phyloP scores from a whole-genome alignment of 1,140 invertebrate species.

The Campoletis sonorensis region DNA sequence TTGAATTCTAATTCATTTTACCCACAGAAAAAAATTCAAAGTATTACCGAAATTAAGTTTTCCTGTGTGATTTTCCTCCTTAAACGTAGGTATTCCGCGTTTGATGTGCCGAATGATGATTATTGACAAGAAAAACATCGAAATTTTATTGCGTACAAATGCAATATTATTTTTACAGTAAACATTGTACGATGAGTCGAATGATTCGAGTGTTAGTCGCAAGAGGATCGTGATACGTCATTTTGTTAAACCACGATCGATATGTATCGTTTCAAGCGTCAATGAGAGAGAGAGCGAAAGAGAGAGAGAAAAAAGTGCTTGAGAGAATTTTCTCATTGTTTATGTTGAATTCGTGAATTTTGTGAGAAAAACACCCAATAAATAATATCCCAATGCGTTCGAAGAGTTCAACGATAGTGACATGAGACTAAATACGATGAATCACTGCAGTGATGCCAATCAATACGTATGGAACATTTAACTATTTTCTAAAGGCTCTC shows the following conservation, averaged over 20 bases:
- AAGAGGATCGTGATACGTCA: neutral
- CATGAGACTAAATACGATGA: conserved; percentile 3
- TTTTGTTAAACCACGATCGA: neutral
- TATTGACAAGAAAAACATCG: neutral
- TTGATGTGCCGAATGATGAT: neutral
- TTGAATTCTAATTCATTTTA: no score
- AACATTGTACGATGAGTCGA: neutral
- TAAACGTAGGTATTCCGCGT: conserved; percentile 33
- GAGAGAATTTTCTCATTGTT: neutral
- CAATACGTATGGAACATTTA: conserved; percentile 29
- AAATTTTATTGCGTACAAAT: neutral
- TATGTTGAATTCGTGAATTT: neutral
- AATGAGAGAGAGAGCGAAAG: neutral
- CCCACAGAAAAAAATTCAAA: no score
- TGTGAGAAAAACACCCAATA: conserved; percentile 2
- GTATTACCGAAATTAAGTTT: no score
- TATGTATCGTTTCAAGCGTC: neutral
- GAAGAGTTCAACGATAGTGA: neutral
- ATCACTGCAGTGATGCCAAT: conserved; percentile 25
- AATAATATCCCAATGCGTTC: neutral
- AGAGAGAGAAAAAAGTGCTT: neutral
- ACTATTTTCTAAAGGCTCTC: conserved; percentile 27
- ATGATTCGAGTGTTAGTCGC: conserved; percentile 2
- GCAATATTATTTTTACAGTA: no score
- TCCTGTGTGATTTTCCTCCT: no score